These are phyloP conservation scores for Porites lutea DNA, from an alignment of 64 coral and sea anemone genomes.

Conservation along the genomic window DNA sequence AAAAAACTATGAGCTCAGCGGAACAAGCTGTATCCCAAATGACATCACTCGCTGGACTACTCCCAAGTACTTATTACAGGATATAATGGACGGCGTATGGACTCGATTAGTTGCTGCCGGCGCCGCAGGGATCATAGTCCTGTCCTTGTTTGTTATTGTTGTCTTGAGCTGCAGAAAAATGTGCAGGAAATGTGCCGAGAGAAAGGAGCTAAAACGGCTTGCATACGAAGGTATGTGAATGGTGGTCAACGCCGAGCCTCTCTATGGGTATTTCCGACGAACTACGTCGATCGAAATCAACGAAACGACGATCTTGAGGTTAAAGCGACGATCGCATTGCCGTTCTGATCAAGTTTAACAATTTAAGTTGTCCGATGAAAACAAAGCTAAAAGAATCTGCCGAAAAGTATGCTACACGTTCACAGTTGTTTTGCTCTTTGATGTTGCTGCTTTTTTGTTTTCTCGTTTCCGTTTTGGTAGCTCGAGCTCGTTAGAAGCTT, in stretches of 20 bases:
- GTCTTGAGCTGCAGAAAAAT: background rate
- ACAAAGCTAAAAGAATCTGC: no score
- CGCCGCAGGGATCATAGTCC: background rate
- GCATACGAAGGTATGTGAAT: background rate
- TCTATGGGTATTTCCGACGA: no score
- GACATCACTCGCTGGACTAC: background rate
- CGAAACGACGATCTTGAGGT: no score
- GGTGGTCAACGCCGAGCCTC: background rate
- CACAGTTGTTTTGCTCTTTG: no score
- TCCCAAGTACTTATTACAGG: background rate
- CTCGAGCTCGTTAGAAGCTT: no score
- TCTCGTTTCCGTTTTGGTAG: no score
- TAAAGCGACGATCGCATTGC: no score
- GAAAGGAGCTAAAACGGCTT: conserved; percentile 2
- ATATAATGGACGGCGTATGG: background rate
- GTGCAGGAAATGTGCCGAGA: background rate
- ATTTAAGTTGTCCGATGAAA: no score
- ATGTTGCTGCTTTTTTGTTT: no score
- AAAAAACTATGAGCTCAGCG: background rate
- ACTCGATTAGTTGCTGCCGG: background rate
- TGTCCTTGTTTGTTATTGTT: background rate
- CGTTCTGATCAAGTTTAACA: no score
- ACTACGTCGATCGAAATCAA: background rate
- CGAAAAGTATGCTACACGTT: no score
- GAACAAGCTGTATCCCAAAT: background rate